Base-by-base conservation (phyloP, 2,888 invertebrate species). In the Lypha dubia region DNA sequence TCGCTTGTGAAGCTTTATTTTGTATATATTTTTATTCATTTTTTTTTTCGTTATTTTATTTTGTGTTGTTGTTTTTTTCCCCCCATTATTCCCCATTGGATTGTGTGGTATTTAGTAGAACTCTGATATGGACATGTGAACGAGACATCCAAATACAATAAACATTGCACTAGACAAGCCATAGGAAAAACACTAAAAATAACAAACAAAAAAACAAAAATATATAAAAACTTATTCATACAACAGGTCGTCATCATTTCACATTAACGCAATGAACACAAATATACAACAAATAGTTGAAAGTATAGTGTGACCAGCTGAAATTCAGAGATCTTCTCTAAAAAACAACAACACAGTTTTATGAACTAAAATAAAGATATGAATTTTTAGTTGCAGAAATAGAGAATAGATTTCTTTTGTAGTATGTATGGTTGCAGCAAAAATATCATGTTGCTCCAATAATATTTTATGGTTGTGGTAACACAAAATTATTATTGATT, bases 201-300 rank as follows among this genome's bases (percentile, higher is more conserved):
- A 58, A 24, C 28, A 58, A 28, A 32, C 13, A 67, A 41, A 13
- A 44, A 74, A 41, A 51, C 9, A 17, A 53, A 22, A 0, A 17
- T n/a, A n/a, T n/a, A n/a, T n/a, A 65, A 56, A 41, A 24, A 67
- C 56, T 68, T 62, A 62, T 46, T 70, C 84, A 76, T 17, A 81
- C 62, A 81, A 79, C 81, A 84, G 81, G 84, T 84, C 84, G 84
- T 84, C 81, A 81, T 84, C 77, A 70, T 79, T 84, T 79, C 79
- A 38, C 81, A 58, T 51, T 71, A 74, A 35, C 60, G 46, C 68
- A 51, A 22, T 41, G 38, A 32, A 62, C 8, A 46, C 41, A 24
- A 49, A 35, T 35, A 9, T n/a, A 49, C 1, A 44, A 22, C n/a
- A 68, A 67, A 35, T 24, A 46, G 24, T 63, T 38, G 56, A 44